Percentiles rank a stretch among this genome's conserved stretches.
phyloP scores from a whole-genome alignment of 2,113 vertebrate species.

The Collichthys lucidus region DNA sequence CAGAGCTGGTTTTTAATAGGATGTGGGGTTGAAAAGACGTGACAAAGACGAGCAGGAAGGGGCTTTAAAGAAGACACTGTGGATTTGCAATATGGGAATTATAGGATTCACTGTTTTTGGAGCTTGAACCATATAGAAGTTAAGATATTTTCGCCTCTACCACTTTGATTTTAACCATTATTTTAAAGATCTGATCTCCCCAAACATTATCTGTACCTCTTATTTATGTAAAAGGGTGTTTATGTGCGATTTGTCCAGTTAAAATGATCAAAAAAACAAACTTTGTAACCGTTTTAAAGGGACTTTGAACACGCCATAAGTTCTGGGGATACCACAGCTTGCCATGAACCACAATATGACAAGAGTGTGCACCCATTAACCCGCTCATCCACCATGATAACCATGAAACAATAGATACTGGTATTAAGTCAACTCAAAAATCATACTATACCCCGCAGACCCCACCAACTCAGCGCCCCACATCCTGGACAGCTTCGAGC shows the following conservation, averaged over 20 bases:
- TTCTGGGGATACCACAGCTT: background rate
- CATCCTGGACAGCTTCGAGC: constrained; percentile 97
- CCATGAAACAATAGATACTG: background rate
- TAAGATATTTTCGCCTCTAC: too few species aligned
- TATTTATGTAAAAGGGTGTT: background rate
- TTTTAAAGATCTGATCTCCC: background rate
- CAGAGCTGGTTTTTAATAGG: background rate
- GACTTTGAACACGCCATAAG: background rate
- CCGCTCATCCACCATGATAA: background rate
- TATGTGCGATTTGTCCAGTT: background rate
- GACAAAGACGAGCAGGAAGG: too few species aligned
- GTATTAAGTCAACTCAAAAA: constrained; percentile 6
- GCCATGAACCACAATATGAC: too few species aligned
- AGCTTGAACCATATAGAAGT: background rate
- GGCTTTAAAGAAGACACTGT: too few species aligned
- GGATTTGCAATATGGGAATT: background rate
- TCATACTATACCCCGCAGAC: constrained; percentile 80
- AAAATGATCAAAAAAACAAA: too few species aligned
- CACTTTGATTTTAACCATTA: background rate
- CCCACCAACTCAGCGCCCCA: constrained; percentile 95
- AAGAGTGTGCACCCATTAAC: background rate
- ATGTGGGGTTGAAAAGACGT: too few species aligned
- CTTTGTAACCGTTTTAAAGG: background rate
- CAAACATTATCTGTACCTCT: background rate
- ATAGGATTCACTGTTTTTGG: background rate